Conservation (phyloP, 2,113 vertebrate species). For the Melierax canorus region DNA sequence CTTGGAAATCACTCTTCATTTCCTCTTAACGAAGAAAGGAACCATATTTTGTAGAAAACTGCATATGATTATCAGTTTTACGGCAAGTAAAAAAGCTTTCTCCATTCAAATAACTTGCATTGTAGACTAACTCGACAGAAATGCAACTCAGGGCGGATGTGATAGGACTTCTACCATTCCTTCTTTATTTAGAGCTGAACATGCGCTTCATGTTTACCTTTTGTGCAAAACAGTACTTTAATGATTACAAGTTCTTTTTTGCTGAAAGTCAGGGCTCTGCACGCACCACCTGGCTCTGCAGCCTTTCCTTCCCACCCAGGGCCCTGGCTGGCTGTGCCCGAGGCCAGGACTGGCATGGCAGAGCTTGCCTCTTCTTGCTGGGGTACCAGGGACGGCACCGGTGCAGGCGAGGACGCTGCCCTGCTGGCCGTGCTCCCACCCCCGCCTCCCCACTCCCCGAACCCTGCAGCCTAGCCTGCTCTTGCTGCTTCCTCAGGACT, state of each 20-base stretch:
- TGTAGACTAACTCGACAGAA: background rate
- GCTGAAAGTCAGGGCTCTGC: background rate
- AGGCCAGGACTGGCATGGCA: background rate
- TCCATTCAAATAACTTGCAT: background rate
- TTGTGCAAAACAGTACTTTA: background rate
- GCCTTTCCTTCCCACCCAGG: too few species aligned
- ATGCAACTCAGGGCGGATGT: background rate
- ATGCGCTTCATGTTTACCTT: background rate
- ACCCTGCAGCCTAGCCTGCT: background rate
- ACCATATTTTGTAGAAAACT: background rate
- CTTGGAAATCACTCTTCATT: background rate
- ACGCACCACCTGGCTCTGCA: background rate
- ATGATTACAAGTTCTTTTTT: background rate
- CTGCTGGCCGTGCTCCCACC: rapidly evolving
- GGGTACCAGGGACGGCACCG: rapidly evolving
- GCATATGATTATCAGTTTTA: background rate
- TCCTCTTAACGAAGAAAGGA: background rate
- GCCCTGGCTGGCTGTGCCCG: rapidly evolving
- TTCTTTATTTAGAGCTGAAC: background rate
- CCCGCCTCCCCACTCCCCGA: rapidly evolving
- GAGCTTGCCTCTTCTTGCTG: background rate
- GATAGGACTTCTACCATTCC: background rate
- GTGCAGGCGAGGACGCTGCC: background rate
- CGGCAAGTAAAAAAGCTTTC: background rate
- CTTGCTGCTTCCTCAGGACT: background rate